These are phyloP conservation scores for Tanytarsus gracilentus DNA, from an alignment of 2,888 invertebrate genomes.

Conservation along the genomic window DNA sequence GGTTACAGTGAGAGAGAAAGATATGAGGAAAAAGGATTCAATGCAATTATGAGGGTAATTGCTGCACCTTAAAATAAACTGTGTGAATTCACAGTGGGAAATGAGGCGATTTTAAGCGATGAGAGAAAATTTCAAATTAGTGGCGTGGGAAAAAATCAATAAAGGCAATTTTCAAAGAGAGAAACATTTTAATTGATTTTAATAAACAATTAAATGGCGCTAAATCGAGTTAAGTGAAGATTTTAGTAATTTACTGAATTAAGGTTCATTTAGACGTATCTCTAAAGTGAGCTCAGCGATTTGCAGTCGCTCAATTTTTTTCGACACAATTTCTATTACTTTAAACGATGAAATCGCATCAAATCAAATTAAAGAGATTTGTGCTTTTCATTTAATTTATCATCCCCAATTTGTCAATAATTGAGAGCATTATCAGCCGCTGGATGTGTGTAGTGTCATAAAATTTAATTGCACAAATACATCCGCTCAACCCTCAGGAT, in stretches of 20 bases:
- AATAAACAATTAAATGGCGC: conserved; percentile 20
- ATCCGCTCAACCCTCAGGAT: background rate
- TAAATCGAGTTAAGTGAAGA: conserved; percentile 8
- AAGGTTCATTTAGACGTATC: background rate
- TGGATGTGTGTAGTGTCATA: background rate
- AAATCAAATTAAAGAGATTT: conserved; percentile 4
- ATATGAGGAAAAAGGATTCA: background rate
- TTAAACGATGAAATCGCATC: conserved; percentile 1
- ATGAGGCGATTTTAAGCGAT: no score
- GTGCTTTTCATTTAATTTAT: background rate
- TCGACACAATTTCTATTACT: background rate
- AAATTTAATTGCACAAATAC: background rate
- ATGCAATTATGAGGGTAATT: no score
- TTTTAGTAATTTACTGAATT: background rate
- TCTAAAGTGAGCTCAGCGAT: background rate
- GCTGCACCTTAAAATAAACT: no score
- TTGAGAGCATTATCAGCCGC: background rate
- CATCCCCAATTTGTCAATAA: background rate
- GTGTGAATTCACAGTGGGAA: background rate
- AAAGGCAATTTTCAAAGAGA: background rate
- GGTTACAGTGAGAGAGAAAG: background rate
- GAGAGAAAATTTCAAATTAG: conserved; percentile 5
- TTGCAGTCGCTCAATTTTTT: background rate
- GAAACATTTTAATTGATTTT: conserved; percentile 17
- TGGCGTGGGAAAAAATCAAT: conserved; percentile 21